Base-by-base conservation (phyloP, 2,113 vertebrate species). In the Boulengeromyrus knoepffleri region DNA sequence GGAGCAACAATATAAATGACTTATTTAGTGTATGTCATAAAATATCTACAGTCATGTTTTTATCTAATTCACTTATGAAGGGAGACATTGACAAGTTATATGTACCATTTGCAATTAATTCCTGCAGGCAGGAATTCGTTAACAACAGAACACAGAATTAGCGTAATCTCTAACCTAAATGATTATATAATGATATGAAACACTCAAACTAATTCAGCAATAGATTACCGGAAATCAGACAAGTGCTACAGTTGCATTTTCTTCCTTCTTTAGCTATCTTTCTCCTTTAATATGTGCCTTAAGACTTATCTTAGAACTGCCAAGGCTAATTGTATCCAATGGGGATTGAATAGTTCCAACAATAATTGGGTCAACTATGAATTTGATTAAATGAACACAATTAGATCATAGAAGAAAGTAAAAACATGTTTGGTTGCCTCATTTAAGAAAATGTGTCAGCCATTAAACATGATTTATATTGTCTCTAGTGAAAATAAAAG, bases 381-480 rank as follows among this genome's bases (percentile, higher is more conserved):
- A 90, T 88, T 90, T 90, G 90, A 88, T 90, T 88, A 90, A 88
- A 90, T 58, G 87, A 88, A 90, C 86, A 83, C 86, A 80, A 88
- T 90, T 90, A 88, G 52, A 88, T 77, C 87, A 56, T 52, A 56
- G 85, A 70, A 56, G 56, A 21, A 15, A 77, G 7, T 52, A 90
- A 85, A 90, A 90, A 87, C 56, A 62, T 87, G 83, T 85, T 70
- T 77, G 85, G 85, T 87, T 58, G 89, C 85, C 85, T 88, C 89
- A 87, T 49, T 90, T 90, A 90, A 80, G 66, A 88, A 42, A 88
- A 77, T 42, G 42, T 83, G 86, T 88, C n/a, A 42, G 89, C 50
- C 50, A 90, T 90, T 88, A 88, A 39, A 9, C 83, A 13, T 88
- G 87, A 90, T 58, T 90, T 88, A 80, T 90, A 21, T 80, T 88